phyloP scores from a whole-genome alignment of 2,888 invertebrate genomes.

The Tachina grossa region DNA sequence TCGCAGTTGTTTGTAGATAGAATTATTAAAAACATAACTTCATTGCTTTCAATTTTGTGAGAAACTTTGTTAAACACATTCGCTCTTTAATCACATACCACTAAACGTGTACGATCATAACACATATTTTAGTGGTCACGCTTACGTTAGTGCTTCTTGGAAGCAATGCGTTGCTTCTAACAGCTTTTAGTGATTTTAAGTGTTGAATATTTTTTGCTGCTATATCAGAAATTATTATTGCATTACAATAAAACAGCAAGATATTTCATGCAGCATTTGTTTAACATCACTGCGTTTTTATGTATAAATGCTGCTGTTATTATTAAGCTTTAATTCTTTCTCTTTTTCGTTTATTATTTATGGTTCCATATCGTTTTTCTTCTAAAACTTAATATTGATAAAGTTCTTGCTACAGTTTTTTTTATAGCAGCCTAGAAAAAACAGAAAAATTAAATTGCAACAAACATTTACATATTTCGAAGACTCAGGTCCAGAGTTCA shows the following conservation, averaged over 20 bases:
- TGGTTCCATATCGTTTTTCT: slow-evolving; percentile 36
- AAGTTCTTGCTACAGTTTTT: slow-evolving; percentile 49
- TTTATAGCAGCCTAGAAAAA: not conserved
- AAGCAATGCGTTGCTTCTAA: no score
- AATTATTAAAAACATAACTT: no score
- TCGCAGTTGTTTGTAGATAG: no score
- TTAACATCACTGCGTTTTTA: slow-evolving; percentile 13
- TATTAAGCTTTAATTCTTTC: slow-evolving; percentile 10
- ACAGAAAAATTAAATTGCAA: not conserved
- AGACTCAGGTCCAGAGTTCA: not conserved
- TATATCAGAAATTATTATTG: not conserved
- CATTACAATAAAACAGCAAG: not conserved
- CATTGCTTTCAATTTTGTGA: no score
- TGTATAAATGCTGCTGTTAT: not conserved
- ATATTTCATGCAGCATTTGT: slow-evolving; percentile 44
- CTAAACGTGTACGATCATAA: no score
- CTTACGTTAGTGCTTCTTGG: no score
- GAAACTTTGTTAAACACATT: no score
- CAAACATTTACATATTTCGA: slow-evolving; percentile 11
- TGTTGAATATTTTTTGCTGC: no score
- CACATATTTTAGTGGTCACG: no score
- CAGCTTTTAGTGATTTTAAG: no score
- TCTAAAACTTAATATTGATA: slow-evolving; percentile 45
- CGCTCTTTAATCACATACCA: no score
- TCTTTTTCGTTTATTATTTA: slow-evolving; percentile 30